Evolutionary conservation across 2,797 vertebrate species (phyloP).

Genomic region (Rhincodon typus): DNA sequence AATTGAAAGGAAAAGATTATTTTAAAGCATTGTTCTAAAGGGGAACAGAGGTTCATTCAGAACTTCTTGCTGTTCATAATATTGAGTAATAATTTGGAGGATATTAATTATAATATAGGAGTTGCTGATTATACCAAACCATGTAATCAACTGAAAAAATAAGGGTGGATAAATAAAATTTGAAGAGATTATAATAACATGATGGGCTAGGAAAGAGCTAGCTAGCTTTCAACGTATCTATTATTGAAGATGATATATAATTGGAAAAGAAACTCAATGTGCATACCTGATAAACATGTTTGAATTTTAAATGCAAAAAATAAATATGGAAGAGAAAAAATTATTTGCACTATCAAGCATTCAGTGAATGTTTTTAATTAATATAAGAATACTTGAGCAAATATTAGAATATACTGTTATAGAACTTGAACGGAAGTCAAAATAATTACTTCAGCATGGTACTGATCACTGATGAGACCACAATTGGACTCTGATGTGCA

Average conservation of each 20-base stretch:
- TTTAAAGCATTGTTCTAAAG: not conserved
- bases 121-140: not conserved
- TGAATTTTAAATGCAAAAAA: not conserved
- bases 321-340: not conserved
- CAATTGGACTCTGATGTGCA: not conserved
- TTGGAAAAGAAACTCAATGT: not conserved
- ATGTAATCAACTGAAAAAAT: not conserved
- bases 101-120: not conserved
- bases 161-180: not conserved
- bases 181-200: not conserved
- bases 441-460: not conserved
- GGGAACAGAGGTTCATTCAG: not conserved
- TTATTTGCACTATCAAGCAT: not conserved
- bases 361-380: not conserved
- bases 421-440: not conserved
- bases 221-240: not conserved
- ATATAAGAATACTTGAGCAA: not conserved
- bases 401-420: not conserved
- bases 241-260: not conserved
- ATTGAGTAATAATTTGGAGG: not conserved
- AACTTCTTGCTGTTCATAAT: not conserved
- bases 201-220: not conserved
- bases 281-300: not conserved
- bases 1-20: not conserved
- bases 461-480: not conserved